Evolutionary conservation across 1,140 invertebrate genomes (phyloP), one percentile per base, ranked within the genome.

Genomic region (Eumeta japonica): DNA sequence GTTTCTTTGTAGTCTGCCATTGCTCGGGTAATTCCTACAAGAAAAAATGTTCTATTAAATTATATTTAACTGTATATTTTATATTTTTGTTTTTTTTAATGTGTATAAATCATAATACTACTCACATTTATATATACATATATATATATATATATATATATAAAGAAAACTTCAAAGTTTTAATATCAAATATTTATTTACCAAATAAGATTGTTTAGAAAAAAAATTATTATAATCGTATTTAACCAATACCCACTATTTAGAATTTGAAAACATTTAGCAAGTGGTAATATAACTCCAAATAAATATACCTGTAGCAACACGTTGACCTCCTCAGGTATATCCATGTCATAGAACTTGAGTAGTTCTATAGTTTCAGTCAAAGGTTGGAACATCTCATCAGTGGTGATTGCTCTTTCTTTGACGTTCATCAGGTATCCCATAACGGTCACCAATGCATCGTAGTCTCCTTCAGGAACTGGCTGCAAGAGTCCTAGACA

Each of bases 1-100:
- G 81, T 73, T 97, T 97, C 76, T 97, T 97, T 2, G 91, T 94
- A 44, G 93, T 90, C 36, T 86, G 85, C 95, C 95, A 98, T 65
- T 94, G 90, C 59, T 97, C 93, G 13, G 94, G 94, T 39, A 97
- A 67, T 76, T 96, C 93, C 83, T 94, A 75, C 2, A 48, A 49
- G 35, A 45, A 55, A 20, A 39, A 31, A 32, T 28, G 13, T 24
- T 31, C 13, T 29, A 31, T 19, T 31, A 9, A 28, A 18, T 33
- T 41, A 10, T 15, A 13, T 16, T 10, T n/a, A 24, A n/a, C n/a
- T 24, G n/a, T 7, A n/a, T 24, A 24, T 24, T 24, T 7, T 24
- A 24, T 24, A 24, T 7, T n/a, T n/a, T n/a, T n/a, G n/a, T n/a
- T 24, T 24, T 7, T 5, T 31, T 31, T 31, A 10, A 31, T 12